Evolutionary conservation across 2,113 vertebrate species (phyloP).

Genomic region (Recurvirostra avosetta): DNA sequence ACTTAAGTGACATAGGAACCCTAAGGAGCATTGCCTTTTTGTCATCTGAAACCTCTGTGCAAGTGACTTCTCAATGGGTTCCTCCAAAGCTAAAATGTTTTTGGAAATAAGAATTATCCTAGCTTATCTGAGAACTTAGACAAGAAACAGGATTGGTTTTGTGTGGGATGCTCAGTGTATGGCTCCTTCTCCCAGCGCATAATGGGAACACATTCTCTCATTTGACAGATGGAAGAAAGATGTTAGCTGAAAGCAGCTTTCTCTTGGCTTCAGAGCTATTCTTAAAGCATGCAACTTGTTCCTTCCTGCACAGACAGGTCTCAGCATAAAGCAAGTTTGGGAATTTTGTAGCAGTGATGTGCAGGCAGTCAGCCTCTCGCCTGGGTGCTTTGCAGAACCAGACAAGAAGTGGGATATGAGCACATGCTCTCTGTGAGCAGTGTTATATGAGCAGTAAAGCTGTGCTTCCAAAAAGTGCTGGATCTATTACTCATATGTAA

Average conservation of each 20-base stretch:
- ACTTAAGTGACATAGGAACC: neutral
- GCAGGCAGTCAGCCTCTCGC: neutral
- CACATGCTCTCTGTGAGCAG: neutral
- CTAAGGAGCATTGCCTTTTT: neutral
- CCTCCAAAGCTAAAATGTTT: neutral
- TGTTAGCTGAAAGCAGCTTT: conserved; percentile 37
- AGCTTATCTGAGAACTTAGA: neutral
- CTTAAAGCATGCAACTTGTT: conserved; percentile 18
- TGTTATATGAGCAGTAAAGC: neutral
- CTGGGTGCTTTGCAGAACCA: neutral
- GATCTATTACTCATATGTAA: neutral
- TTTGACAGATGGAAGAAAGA: conserved; percentile 56
- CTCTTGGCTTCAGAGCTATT: conserved; percentile 28
- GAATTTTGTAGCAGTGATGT: neutral
- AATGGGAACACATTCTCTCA: conserved; percentile 33
- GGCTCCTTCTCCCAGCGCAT: neutral
- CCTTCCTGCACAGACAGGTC: conserved; percentile 2
- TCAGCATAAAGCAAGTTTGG: neutral
- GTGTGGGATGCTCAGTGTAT: conserved; percentile 18
- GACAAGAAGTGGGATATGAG: neutral
- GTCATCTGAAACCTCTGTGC: neutral
- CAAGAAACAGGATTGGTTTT: neutral
- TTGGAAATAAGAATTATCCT: neutral
- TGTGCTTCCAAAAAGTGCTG: conserved; percentile 9
- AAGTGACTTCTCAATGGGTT: neutral